Conservation (phyloP, 2,113 vertebrate genomes). For the Gadus macrocephalus region DNA sequence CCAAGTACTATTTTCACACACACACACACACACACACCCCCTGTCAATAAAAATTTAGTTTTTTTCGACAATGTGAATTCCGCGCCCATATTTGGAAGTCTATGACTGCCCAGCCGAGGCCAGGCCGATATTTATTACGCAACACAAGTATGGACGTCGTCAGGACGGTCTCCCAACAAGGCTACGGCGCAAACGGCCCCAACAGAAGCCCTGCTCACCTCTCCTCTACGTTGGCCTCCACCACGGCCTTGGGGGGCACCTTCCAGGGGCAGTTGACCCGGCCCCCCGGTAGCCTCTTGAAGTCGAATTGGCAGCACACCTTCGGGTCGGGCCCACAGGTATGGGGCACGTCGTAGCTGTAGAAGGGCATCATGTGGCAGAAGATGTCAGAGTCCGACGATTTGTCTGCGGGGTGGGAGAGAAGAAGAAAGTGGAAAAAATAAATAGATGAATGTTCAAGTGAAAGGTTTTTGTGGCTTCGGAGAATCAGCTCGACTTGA, state of each 20-base stretch:
- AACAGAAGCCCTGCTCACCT: conserved; percentile 70
- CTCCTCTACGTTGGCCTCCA: conserved; percentile 85
- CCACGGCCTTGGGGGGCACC: conserved; percentile 85
- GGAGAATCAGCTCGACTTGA: background rate
- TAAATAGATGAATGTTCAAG: background rate
- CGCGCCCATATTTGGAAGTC: no score
- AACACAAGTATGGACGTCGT: no score
- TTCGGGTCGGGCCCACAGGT: conserved; percentile 97
- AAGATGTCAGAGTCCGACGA: conserved; percentile 88
- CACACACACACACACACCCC: no score
- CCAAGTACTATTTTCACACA: no score
- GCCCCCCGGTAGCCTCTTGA: conserved; percentile 91
- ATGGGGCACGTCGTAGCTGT: conserved; percentile 95
- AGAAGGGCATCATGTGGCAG: conserved; percentile 99
- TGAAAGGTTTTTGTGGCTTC: background rate
- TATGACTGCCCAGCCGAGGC: no score
- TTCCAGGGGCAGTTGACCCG: conserved; percentile 98
- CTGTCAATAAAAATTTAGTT: no score
- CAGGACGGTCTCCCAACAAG: no score
- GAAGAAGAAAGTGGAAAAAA: background rate
- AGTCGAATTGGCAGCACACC: conserved; percentile 98
- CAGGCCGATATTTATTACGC: no score
- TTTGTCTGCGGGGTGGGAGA: conserved; percentile 64
- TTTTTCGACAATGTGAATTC: no score
- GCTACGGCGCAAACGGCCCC: background rate